These are phyloP conservation scores for Pan troglodytes DNA, from an alignment of 2,113 vertebrate species.

Conservation along the genomic window NHGRI_mPanTro3-v2.1_pri NC_072412.2:114158001-114158500, in stretches of 20 bases:
- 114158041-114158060: neutral
- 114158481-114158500: neutral
- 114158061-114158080: too few relatives aligned
- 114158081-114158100: too few relatives aligned
- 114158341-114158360: neutral
- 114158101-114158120: too few relatives aligned
- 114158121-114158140: neutral
- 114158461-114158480: neutral
- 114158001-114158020: neutral
- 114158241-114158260: neutral
- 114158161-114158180: fast-evolving
- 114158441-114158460: neutral
- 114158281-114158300: neutral
- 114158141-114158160: neutral
- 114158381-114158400: too few relatives aligned
- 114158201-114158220: neutral
- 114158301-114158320: too few relatives aligned
- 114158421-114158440: neutral
- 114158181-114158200: neutral
- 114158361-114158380: neutral
- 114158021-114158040: too few relatives aligned
- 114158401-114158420: fast-evolving
- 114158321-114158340: neutral
- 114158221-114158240: neutral
- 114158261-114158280: fast-evolving